These are phyloP conservation scores for Chrysoperla carnea DNA, from an alignment of 1,140 invertebrate species.

Conservation along the genomic window DNA sequence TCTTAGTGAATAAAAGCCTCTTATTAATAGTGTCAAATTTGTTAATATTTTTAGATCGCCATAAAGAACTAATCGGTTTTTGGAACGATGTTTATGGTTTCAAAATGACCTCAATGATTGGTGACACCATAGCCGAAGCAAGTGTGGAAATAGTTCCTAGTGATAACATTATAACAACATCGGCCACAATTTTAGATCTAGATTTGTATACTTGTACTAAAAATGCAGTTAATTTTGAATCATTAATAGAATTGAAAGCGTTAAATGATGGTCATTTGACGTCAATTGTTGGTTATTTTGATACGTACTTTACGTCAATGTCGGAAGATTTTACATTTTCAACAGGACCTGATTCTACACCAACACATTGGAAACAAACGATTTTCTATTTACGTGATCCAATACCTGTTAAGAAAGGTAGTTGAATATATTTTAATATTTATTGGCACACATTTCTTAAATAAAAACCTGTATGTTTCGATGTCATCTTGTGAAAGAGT, in stretches of 20 bases:
- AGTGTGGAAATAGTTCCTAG: constrained; percentile 68
- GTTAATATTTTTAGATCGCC: constrained; percentile 32
- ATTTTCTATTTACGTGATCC: constrained; percentile 69
- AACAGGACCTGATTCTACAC: constrained; percentile 52
- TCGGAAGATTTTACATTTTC: constrained; percentile 43
- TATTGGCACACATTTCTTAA: neutral
- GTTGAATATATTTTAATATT: neutral
- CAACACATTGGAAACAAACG: constrained; percentile 97
- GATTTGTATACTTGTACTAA: constrained; percentile 69
- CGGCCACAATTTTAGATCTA: constrained; percentile 44
- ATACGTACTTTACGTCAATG: constrained; percentile 62
- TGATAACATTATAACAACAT: constrained; percentile 58
- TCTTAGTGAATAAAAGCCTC: too few species aligned
- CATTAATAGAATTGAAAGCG: constrained; percentile 56
- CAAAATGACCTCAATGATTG: constrained; percentile 88
- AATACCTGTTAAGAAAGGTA: constrained; percentile 51
- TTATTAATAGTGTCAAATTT: too few species aligned
- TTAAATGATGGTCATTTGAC: constrained; percentile 58
- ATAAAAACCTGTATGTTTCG: too few species aligned
- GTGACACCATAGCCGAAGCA: constrained; percentile 76
- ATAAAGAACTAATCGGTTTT: constrained; percentile 59
- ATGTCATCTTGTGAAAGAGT: too few species aligned
- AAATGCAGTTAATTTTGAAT: constrained; percentile 63
- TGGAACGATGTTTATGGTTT: constrained; percentile 97
- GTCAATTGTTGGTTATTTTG: constrained; percentile 85